phyloP scores from a whole-genome alignment of 2,888 invertebrate genomes.

The Orthosia gothica region DNA sequence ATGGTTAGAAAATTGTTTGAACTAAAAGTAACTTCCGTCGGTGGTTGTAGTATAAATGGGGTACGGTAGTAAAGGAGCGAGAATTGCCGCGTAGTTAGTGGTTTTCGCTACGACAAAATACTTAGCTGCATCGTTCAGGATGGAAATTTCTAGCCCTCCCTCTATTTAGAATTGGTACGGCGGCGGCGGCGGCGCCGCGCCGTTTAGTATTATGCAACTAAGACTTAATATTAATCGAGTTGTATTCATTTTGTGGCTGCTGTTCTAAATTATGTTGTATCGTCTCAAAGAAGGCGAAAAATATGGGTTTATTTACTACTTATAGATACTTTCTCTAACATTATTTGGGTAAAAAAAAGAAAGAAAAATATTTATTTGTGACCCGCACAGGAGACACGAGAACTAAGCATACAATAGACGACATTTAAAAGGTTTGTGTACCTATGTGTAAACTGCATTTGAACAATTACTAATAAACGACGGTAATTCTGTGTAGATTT shows the following conservation, averaged over 20 bases:
- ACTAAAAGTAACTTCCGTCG: constrained; percentile 66
- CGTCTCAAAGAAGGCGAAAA: neutral
- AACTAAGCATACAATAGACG: no score
- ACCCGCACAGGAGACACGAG: no score
- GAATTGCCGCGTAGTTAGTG: constrained; percentile 79
- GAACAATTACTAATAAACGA: neutral
- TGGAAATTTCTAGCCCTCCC: constrained; percentile 57
- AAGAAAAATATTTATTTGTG: no score
- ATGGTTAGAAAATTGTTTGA: constrained; percentile 69
- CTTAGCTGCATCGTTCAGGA: constrained; percentile 60
- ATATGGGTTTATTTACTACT: neutral
- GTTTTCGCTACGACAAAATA: constrained; percentile 77
- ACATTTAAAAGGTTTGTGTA: neutral
- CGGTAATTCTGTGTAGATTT: no score
- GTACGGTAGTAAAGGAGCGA: constrained; percentile 69
- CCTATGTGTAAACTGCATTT: neutral
- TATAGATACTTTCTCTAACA: neutral
- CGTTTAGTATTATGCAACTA: constrained; percentile 54
- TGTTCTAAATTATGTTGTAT: constrained; percentile 15
- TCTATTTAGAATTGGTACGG: constrained; percentile 48
- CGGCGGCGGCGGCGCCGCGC: constrained; percentile 6
- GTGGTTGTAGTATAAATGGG: constrained; percentile 70
- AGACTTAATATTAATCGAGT: constrained; percentile 47
- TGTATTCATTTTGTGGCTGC: constrained; percentile 32
- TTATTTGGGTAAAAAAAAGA: no score